Evolutionary conservation across 2,888 invertebrate genomes (phyloP).

Genomic region (Spicauda simplicius): DNA sequence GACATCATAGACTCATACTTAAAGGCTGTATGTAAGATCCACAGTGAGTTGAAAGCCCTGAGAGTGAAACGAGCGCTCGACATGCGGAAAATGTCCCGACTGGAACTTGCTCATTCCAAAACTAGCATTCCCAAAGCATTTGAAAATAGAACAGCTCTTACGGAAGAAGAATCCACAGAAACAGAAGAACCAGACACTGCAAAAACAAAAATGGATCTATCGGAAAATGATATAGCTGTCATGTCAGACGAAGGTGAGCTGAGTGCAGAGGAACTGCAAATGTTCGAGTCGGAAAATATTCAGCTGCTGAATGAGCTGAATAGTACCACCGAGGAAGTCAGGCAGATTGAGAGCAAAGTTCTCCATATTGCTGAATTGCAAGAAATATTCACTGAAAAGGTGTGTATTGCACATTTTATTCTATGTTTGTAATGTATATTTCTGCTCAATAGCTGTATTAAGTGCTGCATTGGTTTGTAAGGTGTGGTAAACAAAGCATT

Average conservation of each 20-base stretch:
- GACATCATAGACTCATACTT: conserved; percentile 92
- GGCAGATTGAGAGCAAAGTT: conserved; percentile 95
- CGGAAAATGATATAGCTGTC: conserved; percentile 76
- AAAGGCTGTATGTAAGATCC: conserved; percentile 93
- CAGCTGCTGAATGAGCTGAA: conserved; percentile 94
- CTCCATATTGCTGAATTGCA: conserved; percentile 98
- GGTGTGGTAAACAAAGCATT: no score
- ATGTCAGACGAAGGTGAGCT: conserved; percentile 87
- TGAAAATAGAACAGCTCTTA: conserved; percentile 54
- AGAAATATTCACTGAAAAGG: conserved; percentile 97
- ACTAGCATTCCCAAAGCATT: conserved; percentile 67
- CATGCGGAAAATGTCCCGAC: conserved; percentile 90
- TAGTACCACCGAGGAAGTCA: conserved; percentile 95
- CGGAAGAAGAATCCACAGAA: conserved; percentile 52
- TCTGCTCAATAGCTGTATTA: no score
- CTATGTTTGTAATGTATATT: no score
- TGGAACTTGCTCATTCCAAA: conserved; percentile 79
- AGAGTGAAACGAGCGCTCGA: conserved; percentile 94
- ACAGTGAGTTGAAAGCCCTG: conserved; percentile 94
- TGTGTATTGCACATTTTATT: conserved; percentile 46
- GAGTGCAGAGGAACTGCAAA: conserved; percentile 94
- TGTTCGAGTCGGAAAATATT: conserved; percentile 96
- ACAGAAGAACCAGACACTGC: conserved; percentile 39
- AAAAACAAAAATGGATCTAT: conserved; percentile 65
- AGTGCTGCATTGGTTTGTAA: no score